Conservation (phyloP, 2,888 invertebrate genomes). For the Stenodema calcarata region DNA sequence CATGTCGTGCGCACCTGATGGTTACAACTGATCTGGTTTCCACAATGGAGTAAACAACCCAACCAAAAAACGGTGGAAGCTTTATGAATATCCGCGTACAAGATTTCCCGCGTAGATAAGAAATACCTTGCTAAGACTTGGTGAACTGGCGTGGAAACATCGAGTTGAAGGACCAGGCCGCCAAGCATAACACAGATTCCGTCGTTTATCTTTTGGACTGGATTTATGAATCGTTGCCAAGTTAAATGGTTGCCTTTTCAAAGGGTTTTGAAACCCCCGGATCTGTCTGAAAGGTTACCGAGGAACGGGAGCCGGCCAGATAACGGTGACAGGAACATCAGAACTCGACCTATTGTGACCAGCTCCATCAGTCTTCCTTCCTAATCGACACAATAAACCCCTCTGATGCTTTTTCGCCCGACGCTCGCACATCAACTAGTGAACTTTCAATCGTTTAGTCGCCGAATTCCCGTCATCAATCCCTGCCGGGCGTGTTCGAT, state of each 20-base stretch:
- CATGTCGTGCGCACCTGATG: too few relatives aligned
- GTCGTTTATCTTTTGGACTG: background rate
- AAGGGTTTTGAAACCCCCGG: background rate
- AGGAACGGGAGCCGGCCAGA: background rate
- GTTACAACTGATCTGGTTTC: too few relatives aligned
- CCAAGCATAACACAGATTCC: background rate
- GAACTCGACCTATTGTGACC: constrained; percentile 13
- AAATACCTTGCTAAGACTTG: background rate
- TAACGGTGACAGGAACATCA: constrained; percentile 26
- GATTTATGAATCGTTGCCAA: background rate
- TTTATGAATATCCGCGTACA: too few relatives aligned
- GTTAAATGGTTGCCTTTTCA: background rate
- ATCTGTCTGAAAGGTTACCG: background rate
- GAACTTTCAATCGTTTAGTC: background rate
- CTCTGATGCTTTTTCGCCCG: background rate
- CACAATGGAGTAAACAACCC: too few relatives aligned
- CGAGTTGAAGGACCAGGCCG: background rate
- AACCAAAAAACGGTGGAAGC: too few relatives aligned
- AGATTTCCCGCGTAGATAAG: background rate
- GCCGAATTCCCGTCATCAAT: background rate
- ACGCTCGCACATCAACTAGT: background rate
- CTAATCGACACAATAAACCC: constrained; percentile 9
- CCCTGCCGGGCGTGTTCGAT: background rate
- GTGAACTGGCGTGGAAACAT: background rate
- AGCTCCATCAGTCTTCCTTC: constrained; percentile 24